Conservation (phyloP, 2,113 vertebrate genomes). For the Trinectes maculatus region DNA sequence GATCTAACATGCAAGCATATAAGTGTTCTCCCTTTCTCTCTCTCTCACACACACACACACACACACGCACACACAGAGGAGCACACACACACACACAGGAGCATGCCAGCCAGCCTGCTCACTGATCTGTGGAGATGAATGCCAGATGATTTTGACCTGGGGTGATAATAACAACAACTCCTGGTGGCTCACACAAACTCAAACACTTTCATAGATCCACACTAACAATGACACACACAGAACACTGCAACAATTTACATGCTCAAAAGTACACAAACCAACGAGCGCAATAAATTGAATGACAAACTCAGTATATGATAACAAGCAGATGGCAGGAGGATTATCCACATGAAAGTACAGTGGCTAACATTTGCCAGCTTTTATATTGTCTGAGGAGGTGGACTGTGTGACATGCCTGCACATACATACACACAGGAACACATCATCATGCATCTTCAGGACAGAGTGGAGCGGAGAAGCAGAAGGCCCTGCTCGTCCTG, state of each 20-base stretch:
- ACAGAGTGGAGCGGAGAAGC: background rate
- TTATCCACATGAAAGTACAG: slow-evolving; percentile 85
- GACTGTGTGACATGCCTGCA: slow-evolving; percentile 59
- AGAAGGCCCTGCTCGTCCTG: slow-evolving; percentile 66
- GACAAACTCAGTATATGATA: slow-evolving; percentile 45
- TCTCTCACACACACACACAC: slow-evolving; percentile 8
- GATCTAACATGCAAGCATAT: slow-evolving; percentile 32
- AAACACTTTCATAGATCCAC: slow-evolving; percentile 6
- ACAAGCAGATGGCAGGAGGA: slow-evolving; percentile 84
- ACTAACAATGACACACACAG: background rate
- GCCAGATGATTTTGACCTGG: slow-evolving; percentile 75
- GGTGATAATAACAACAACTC: slow-evolving; percentile 72
- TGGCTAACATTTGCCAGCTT: slow-evolving; percentile 80
- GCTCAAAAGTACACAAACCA: slow-evolving; percentile 21
- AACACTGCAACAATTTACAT: background rate
- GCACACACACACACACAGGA: background rate
- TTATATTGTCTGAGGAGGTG: slow-evolving; percentile 81
- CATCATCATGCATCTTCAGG: slow-evolving; percentile 2
- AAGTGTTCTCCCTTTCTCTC: background rate
- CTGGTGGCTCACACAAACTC: slow-evolving; percentile 22
- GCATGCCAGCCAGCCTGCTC: slow-evolving; percentile 35
- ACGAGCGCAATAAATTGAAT: slow-evolving; percentile 50
- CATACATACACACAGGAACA: slow-evolving; percentile 12
- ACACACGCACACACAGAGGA: slow-evolving; percentile 6
- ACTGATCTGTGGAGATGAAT: slow-evolving; percentile 65